Evolutionary conservation across 2,888 invertebrate species (phyloP).

Genomic region (Graphium colonna): DNA sequence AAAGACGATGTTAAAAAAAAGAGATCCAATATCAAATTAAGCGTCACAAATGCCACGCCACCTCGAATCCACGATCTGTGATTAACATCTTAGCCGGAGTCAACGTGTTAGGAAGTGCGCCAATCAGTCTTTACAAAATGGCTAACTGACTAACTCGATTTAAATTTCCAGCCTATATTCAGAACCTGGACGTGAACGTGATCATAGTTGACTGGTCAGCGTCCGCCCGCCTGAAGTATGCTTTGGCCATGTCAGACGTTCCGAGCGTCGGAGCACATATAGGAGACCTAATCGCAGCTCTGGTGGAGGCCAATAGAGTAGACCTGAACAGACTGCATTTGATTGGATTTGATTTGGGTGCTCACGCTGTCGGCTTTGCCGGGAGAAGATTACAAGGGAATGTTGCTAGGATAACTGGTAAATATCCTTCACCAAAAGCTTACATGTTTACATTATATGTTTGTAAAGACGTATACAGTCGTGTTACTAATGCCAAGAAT

Average conservation of each 20-base stretch:
- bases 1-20: too few relatives aligned
- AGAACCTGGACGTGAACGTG: constrained; percentile 37
- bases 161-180: constrained; percentile 38
- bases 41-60: too few relatives aligned
- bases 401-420: constrained; percentile 56
- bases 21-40: too few relatives aligned
- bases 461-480: too few relatives aligned
- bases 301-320: constrained; percentile 28
- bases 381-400: constrained; percentile 35
- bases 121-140: too few relatives aligned
- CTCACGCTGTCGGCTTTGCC: constrained; percentile 50
- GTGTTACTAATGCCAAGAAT: too few relatives aligned
- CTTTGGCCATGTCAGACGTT: constrained; percentile 38
- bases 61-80: too few relatives aligned
- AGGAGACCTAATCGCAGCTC: constrained; percentile 32
- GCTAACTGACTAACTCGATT: neutral
- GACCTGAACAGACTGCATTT: constrained; percentile 37
- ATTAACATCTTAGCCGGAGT: too few relatives aligned
- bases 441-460: too few relatives aligned
- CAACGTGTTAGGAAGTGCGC: too few relatives aligned
- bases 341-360: constrained; percentile 56
- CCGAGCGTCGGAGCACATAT: constrained; percentile 38
- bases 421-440: too few relatives aligned
- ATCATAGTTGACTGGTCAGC: constrained; percentile 54
- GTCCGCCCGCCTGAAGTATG: constrained; percentile 39